Base-by-base conservation (phyloP, 2,888 invertebrate genomes). In the Xylota sylvarum region DNA sequence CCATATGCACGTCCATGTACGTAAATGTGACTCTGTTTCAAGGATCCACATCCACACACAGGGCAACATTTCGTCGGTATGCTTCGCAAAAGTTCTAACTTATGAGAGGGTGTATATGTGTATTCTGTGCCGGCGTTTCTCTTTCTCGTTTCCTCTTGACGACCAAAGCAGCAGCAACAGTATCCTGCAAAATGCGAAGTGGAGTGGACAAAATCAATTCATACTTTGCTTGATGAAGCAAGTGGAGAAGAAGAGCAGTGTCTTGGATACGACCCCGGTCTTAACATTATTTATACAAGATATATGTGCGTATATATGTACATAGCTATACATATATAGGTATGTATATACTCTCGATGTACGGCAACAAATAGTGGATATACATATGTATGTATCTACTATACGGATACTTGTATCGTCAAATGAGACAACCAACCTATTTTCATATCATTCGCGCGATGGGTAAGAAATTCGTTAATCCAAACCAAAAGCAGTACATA, bases 161-260 rank as follows among this genome's bases (percentile, higher is more conserved):
- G 62, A 74, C 55, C 70, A 56, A 56, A 72, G 65, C 46, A 72
- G 77, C 86, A 86, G 86, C 86, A 86, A 82, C 86, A 86, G 86
- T 86, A 86, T 86, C 86, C 77, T 82, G 86, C 82, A 73, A 79
- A 86, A 86, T 73, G 37, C 77, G 72, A 77, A 73, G 86, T 86
- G 82, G 86, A 86, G 86, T 86, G 86, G 86, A 86, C 86, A 78
- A 86, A 86, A 86, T 86, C 86, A 86, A 86, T 86, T 86, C 82
- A 78, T 86, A 64, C 86, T 82, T 81, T 74, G 77, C 67, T 64
- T 82, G 82, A 78, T 86, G 77, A 78, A 86, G 82, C 82, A 82
- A 86, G 64, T 77, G 62, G 67, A 78, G 81, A 73, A 82, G 82
- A 86, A 77, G 43, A 73, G 46, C 62, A 62, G 27, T 67, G 55